Evolutionary conservation across 2,797 vertebrate genomes (phyloP).

Genomic region (Gymnoscopelus braueri): DNA sequence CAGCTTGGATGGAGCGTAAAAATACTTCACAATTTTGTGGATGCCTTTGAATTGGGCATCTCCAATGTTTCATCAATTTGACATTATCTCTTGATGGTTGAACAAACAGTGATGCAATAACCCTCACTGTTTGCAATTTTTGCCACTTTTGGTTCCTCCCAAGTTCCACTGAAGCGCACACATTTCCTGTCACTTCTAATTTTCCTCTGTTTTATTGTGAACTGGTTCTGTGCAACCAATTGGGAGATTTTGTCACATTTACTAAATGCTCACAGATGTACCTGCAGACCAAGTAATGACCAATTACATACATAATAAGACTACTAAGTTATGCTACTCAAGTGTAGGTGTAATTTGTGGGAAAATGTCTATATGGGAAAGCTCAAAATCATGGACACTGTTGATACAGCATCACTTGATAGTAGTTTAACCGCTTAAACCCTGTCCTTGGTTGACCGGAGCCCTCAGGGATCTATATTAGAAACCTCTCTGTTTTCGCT

Average conservation of each 20-base stretch:
- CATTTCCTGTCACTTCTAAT: neutral
- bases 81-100: neutral
- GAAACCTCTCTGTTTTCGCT: no score
- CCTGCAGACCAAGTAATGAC: no score
- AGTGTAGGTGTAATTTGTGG: no score
- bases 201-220: conserved; percentile 17
- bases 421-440: neutral
- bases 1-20: no score
- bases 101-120: neutral
- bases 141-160: no score
- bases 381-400: neutral
- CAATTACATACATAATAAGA: no score
- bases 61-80: conserved; percentile 2
- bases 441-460: neutral
- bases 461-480: no score
- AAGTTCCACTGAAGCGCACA: no score
- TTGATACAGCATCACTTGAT: neutral
- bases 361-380: neutral
- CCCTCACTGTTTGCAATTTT: neutral
- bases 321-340: no score
- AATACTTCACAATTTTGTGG: neutral
- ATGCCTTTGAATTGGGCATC: neutral
- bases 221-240: neutral
- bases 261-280: no score
- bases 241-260: no score